Percentiles rank a stretch among this genome's conserved stretches.
These are phyloP conservation scores for Gracilinanus agilis DNA, from an alignment of 2,113 vertebrate genomes.

Conservation along the genomic window DNA sequence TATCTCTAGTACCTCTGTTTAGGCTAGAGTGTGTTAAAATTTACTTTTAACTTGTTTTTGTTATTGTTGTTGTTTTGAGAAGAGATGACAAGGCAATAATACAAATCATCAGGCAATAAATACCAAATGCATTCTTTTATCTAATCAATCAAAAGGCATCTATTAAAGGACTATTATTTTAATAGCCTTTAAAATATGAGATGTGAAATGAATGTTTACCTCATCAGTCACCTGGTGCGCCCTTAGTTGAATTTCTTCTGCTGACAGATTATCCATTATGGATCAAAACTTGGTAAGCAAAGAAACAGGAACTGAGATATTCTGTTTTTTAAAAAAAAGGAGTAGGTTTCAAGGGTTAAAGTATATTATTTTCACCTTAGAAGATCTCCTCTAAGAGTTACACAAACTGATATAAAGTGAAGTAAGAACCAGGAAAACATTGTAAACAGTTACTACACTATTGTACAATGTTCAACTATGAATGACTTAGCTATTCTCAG, in stretches of 20 bases:
- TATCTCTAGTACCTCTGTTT: background rate
- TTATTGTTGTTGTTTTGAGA: constrained; percentile 14
- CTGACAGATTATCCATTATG: constrained; percentile 92
- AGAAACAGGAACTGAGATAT: constrained; percentile 50
- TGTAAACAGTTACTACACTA: background rate
- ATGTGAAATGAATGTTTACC: constrained; percentile 84
- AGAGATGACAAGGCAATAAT: constrained; percentile 13
- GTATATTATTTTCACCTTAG: background rate
- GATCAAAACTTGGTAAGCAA: constrained; percentile 57
- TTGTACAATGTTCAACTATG: background rate
- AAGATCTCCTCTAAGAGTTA: background rate
- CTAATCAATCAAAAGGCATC: background rate
- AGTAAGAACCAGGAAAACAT: background rate
- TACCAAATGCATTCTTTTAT: background rate
- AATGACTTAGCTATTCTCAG: background rate
- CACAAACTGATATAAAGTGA: background rate
- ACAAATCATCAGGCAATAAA: background rate
- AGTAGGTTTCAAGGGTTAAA: background rate
- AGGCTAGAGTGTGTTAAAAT: background rate
- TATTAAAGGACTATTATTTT: constrained; percentile 15
- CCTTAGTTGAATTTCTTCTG: constrained; percentile 91
- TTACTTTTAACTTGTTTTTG: constrained; percentile 30
- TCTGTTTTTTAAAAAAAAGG: constrained; percentile 61
- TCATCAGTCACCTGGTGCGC: constrained; percentile 97
- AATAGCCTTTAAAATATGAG: constrained; percentile 19